A percentile compares a stretch with the other conserved stretches of the same genome.
These are phyloP conservation scores for Poecile montanus DNA, from an alignment of 2,797 vertebrate genomes.

Conservation along the genomic window DNA sequence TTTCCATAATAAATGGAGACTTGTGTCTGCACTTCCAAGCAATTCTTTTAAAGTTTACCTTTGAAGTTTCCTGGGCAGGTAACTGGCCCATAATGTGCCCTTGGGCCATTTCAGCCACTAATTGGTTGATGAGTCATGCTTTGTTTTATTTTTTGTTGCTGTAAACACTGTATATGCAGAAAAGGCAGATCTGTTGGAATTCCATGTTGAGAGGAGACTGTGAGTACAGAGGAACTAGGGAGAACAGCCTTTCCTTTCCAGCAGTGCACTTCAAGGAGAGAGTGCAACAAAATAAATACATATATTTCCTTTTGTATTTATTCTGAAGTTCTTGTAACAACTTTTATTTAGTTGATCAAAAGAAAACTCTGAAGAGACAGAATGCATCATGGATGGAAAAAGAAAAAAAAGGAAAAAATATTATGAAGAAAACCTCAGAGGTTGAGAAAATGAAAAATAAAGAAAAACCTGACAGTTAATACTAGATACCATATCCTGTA, in stretches of 20 bases:
- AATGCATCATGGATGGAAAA: neutral
- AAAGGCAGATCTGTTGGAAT: neutral
- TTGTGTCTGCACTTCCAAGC: neutral
- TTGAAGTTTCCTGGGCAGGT: neutral
- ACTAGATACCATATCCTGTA: neutral
- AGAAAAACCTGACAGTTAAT: neutral
- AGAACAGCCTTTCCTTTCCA: neutral
- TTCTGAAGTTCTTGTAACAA: neutral
- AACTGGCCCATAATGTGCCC: neutral
- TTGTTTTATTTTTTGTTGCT: conserved; percentile 5
- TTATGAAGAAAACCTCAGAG: neutral
- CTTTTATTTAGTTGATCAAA: neutral
- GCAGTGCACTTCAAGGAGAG: neutral
- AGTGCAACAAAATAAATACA: neutral
- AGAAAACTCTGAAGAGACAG: accelerated
- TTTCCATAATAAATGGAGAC: neutral
- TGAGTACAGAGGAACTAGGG: neutral
- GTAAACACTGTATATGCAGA: neutral
- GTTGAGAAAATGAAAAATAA: neutral
- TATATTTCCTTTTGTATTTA: neutral
- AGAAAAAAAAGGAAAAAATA: neutral
- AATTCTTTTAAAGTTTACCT: neutral
- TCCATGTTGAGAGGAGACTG: neutral
- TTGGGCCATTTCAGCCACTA: neutral
- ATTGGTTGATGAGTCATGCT: neutral